Percentiles rank a stretch among this genome's conserved stretches.
These are phyloP conservation scores for Mactromeris polynyma DNA, from an alignment of 2,888 invertebrate species.

Conservation along the genomic window DNA sequence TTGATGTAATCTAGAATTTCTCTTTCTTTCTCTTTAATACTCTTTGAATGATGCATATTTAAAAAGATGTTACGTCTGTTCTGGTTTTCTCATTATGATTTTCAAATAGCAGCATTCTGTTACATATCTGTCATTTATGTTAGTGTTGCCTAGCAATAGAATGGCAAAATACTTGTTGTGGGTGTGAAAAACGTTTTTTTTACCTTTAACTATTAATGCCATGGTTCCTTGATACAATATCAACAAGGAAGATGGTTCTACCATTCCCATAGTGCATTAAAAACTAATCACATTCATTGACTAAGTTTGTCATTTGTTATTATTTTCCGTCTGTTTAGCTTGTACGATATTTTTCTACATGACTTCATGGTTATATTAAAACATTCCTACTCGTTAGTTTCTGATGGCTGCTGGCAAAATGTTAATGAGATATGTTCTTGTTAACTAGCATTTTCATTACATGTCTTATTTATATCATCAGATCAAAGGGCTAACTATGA, in stretches of 20 bases:
- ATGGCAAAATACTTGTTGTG: conserved; percentile 19
- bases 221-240: not conserved
- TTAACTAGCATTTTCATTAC: not conserved
- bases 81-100: not conserved
- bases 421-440: conserved; percentile 7
- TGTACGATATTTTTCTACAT: not conserved
- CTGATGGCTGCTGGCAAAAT: conserved; percentile 4
- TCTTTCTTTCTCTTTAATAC: not conserved
- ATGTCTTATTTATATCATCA: not conserved
- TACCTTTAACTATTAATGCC: not conserved
- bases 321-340: not conserved
- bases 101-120: not conserved
- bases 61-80: not conserved
- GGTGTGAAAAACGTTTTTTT: conserved; percentile 7
- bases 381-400: not conserved
- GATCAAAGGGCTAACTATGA: not conserved
- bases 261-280: not conserved
- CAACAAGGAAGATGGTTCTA: not conserved
- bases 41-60: not conserved
- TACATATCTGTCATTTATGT: not conserved
- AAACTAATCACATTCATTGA: not conserved
- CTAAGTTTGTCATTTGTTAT: not conserved
- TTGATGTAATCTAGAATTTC: not conserved
- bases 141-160: conserved; percentile 8
- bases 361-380: not conserved